Percentiles rank a stretch among this genome's conserved stretches.
phyloP scores from a whole-genome alignment of 2,888 invertebrate species.

The Crioceris asparagi region DNA sequence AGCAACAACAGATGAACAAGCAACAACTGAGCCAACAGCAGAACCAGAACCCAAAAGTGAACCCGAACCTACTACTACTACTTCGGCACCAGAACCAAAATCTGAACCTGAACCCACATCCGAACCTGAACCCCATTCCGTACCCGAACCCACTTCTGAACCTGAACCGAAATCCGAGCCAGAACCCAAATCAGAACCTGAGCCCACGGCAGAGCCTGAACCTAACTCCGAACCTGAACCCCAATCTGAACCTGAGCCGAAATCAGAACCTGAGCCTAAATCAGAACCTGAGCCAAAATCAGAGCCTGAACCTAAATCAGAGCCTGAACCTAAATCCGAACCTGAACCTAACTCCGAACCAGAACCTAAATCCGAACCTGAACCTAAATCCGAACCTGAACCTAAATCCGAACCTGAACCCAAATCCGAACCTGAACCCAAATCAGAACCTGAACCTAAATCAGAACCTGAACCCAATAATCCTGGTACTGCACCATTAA shows the following conservation, averaged over 20 bases:
- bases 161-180: constrained; percentile 38
- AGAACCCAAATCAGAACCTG: constrained; percentile 36
- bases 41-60: constrained; percentile 35
- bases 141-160: constrained; percentile 34
- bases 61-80: too few relatives aligned
- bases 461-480: constrained; percentile 39
- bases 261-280: constrained; percentile 34
- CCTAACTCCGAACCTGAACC: constrained; percentile 36
- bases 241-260: constrained; percentile 31
- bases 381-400: constrained; percentile 36
- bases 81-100: too few relatives aligned
- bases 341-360: constrained; percentile 40
- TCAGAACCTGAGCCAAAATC: constrained; percentile 33
- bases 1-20: constrained; percentile 30
- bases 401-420: constrained; percentile 37
- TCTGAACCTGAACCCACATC: constrained; percentile 28
- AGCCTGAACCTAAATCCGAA: constrained; percentile 36
- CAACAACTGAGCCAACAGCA: constrained; percentile 38
- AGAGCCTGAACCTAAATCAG: constrained; percentile 27
- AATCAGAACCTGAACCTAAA: constrained; percentile 29
- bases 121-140: constrained; percentile 25
- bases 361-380: constrained; percentile 36
- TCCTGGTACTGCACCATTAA: constrained; percentile 31
- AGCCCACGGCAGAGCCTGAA: constrained; percentile 30
- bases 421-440: constrained; percentile 37